Evolutionary conservation across 1,140 invertebrate species (phyloP), one percentile per base, ranked within the genome.

Genomic region (Gerris buenoi): DNA sequence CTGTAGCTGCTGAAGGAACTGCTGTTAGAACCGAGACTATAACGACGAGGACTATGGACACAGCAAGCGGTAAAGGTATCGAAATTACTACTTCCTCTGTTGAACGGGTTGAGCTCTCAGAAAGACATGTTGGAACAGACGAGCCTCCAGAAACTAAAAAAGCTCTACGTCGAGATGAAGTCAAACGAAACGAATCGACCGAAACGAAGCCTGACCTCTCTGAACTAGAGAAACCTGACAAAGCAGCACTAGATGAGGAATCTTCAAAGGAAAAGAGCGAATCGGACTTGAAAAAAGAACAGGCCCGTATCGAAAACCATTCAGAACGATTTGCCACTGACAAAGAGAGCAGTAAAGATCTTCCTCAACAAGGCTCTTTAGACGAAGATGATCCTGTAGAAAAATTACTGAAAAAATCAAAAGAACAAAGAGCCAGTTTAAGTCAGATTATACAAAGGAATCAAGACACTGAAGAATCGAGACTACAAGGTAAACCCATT

Each of bases 1-100:
- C 60, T 60, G 64, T 56, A 25, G 56, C 15, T 22, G 14, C 64
- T 23, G 64, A 65, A 58, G 64, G 58, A 56, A 64, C 23, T n/a
- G n/a, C n/a, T n/a, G n/a, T n/a, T n/a, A 28, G 33, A 46, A 66
- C 26, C n/a, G 27, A 62, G n/a, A 22, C 14, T 2, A 5, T 13
- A 18, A n/a, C 27, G 10, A 25, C 25, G 18, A 62, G 33, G 22
- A 46, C 3, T 3, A n/a, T n/a, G n/a, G n/a, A n/a, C n/a, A n/a
- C 23, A 46, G 25, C 59, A 59, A 18, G 5, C 65, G 60, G 60
- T 27, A 59, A 28, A 5, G 62, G 66, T 61, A 62, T 2, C 15
- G 57, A 64, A 29, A n/a, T n/a, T n/a, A n/a, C n/a, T n/a, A n/a
- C n/a, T n/a, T n/a, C n/a, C n/a, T 46, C 33, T 10, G 33, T 46